Evolutionary conservation across 2,888 invertebrate genomes (phyloP), one percentile per base, ranked within the genome.

Genomic region (Drosophila pseudotalamancana): DNA sequence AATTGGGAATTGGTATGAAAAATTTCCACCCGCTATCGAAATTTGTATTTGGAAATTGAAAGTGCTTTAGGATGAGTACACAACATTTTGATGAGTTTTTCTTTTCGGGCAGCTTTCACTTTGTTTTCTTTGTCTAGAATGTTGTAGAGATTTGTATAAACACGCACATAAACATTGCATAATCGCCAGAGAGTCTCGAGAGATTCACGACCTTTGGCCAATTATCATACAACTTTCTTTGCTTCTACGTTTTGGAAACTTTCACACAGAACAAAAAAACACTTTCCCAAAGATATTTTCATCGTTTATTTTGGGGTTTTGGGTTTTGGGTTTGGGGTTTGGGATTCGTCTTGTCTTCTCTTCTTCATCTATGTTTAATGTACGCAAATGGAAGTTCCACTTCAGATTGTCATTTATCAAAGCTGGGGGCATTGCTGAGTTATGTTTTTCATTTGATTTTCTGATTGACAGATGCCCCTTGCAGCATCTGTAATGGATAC

Each of bases 401-500:
- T 61, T 57, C 19, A 39, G 54, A 50, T 85, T 84, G 74, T 71
- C 79, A 82, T 85, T 85, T 82, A 80, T 80, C 79, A 85, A 40
- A 34, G 57, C 35, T 14, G 46, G 18, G 6, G 19, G 35, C 46
- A 27, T 34, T 55, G 57, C 35, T 78, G 72, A 85, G 68, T 64
- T 78, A 82, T 80, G 83, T 68, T 82, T 77, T 67, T 60, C 72
- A 78, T 82, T 81, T 77, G 78, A 72, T 65, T 78, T 50, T 60
- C 46, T 75, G 84, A 86, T 72, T 72, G 79, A 81, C 78, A 65
- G 65, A 46, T 65, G 50, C 35, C 39, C 72, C 48, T 25, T 46
- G 25, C 37, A 63, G 39, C 53, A 45, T 42, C 56, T 35, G 64
- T 77, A 78, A 78, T 77, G 54, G 66, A 84, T 70, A 81, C 73